A percentile compares a stretch with the other conserved stretches of the same genome.
Evolutionary conservation across 1,140 invertebrate genomes (phyloP).

Genomic region (Sarcophaga bullata): DNA sequence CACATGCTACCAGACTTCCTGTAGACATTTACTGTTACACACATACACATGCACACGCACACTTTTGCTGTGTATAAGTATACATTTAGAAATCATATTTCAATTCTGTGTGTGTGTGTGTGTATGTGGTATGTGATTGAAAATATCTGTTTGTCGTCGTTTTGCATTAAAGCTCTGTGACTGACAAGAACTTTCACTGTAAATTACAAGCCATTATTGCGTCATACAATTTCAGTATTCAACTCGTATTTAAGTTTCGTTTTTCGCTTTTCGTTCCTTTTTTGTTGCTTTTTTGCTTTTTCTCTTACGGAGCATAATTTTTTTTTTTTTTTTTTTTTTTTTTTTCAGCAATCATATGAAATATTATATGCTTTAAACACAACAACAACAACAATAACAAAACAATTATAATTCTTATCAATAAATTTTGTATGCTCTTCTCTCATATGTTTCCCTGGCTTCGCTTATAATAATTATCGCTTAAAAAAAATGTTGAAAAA

Average conservation of each 20-base stretch:
- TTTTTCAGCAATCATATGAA: not conserved
- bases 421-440: not conserved
- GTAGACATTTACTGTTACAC: not conserved
- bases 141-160: not conserved
- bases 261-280: too few relatives aligned
- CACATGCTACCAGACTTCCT: conserved; percentile 9
- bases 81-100: not conserved
- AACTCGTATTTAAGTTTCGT: not conserved
- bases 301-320: not conserved
- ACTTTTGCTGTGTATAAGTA: not conserved
- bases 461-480: conserved; percentile 9
- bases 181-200: not conserved
- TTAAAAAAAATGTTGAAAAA: not conserved
- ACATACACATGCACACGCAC: not conserved
- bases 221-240: not conserved
- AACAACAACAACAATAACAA: too few relatives aligned
- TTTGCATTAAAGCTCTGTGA: too few relatives aligned
- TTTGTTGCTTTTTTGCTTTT: not conserved
- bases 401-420: too few relatives aligned
- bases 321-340: not conserved
- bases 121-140: too few relatives aligned
- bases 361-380: too few relatives aligned
- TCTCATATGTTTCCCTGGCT: not conserved
- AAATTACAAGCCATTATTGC: conserved; percentile 10
- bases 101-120: not conserved